Base-by-base conservation (phyloP, 2,888 invertebrate species). In the Calliphora vomitoria region DNA sequence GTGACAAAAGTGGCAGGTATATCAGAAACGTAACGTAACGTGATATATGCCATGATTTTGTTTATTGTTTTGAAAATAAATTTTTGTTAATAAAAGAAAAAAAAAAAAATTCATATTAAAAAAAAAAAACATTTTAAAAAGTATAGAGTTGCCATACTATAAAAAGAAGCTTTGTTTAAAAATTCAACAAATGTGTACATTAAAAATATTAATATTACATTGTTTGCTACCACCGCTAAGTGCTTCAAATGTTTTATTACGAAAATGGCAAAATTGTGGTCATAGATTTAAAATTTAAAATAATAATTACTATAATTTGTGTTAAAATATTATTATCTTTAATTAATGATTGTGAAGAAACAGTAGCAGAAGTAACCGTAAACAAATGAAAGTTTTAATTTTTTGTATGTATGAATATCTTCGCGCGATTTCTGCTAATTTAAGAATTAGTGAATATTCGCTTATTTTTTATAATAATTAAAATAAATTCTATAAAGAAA, bases 181-280 rank as follows among this genome's bases (percentile, higher is more conserved):
- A 44, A 47, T 71, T 44, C 58, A 62, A 79, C 79, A 74, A 86
- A 86, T 86, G 82, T 86, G 82, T 79, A 74, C 68, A 64, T 86
- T 80, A 75, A 79, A 68, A 79, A 53, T 62, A 72, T 64, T 71
- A 38, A 68, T 60, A 72, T 18, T 79, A 69, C 78, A 47, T 78
- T 55, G 25, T 72, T 60, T 55, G 35, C 31, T 68, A 72, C 72
- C 75, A 66, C 53, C 72, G 64, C 44, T 81, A 66, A 60, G 74
- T 83, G 86, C 80, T 80, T 82, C 82, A 82, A 80, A 72, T 50
- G 62, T 47, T 71, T 83, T 72, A 58, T 58, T 82, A 31, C 35
- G 18, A 87, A 82, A 79, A 87, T 87, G 87, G 79, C 66, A 87
- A 87, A 75, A 72, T 75, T 85, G 68, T 78, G 78, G 84, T 82